Evolutionary conservation across 2,113 vertebrate genomes (phyloP), one percentile per base, ranked within the genome.

Genomic region (Craseonycteris thonglongyai): DNA sequence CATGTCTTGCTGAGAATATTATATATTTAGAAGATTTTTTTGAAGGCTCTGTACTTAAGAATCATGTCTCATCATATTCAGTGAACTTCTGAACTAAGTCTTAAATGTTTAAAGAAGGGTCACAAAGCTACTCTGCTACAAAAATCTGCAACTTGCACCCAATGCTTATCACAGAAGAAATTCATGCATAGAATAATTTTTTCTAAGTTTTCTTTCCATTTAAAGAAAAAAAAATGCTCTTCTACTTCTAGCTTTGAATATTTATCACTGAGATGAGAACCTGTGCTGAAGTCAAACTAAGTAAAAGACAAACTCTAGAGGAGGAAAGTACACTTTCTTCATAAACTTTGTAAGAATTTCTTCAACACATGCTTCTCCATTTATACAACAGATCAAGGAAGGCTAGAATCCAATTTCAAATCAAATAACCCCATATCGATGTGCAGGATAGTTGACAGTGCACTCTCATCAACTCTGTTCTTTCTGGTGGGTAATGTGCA

Each of bases 71-170:
- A 96, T 98, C 96, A 97, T 78, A 96, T 80, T 97, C 96, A 69
- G 93, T 98, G 98, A 98, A 98, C 98, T 98, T 95, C 96, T 98
- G 98, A 98, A 98, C 98, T 97, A 96, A 98, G 97, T 96, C 96
- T 98, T 98, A 98, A 98, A 98, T 98, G 98, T 98, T 98, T 98
- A 98, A 98, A 98, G 97, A 98, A 97, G 97, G 98, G 98, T 98
- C 98, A 98, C 93, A 97, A 98, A 98, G 98, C 92, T 96, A 95
- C 76, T 65, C 88, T 90, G 96, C 90, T 97, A 98, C 98, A 98
- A 97, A 98, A 98, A 96, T 97, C 82, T 96, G 96, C 97, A 98
- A 98, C 97, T 93, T 96, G 92, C 71, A 92, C 95, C 96, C 87
- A 94, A 96, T 97, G 97, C 97, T 33, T 97, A 98, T 94, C 97